A percentile compares a stretch with the other conserved stretches of the same genome.
Evolutionary conservation across 2,888 invertebrate species (phyloP).

Genomic region (Entomobrya proxima): DNA sequence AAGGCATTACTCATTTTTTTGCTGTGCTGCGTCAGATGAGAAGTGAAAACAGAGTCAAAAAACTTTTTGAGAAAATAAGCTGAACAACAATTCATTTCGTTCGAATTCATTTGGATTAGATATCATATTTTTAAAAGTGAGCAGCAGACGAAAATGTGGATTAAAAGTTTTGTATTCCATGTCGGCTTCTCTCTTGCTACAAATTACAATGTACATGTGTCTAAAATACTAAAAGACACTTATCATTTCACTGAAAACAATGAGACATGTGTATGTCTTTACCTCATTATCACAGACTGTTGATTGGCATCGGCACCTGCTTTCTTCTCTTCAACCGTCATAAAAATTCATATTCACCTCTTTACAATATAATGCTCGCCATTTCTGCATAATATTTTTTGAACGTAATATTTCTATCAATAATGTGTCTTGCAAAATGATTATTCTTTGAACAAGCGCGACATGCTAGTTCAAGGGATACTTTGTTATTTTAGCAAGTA

Average conservation of each 20-base stretch:
- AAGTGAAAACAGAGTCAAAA: not conserved
- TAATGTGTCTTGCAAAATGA: too few relatives aligned
- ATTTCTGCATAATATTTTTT: conserved; percentile 17
- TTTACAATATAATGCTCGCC: not conserved
- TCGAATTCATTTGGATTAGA: not conserved
- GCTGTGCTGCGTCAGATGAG: not conserved
- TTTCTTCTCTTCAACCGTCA: conserved; percentile 7
- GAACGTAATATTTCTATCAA: too few relatives aligned
- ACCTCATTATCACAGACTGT: conserved; percentile 27
- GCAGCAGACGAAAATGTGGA: conserved; percentile 23
- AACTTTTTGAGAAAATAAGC: not conserved
- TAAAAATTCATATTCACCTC: not conserved
- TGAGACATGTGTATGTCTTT: conserved; percentile 31
- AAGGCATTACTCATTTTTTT: conserved; percentile 46
- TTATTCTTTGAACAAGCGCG: too few relatives aligned
- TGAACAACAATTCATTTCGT: not conserved
- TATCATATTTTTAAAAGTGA: not conserved
- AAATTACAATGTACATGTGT: conserved; percentile 26
- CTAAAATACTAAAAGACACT: conserved; percentile 9
- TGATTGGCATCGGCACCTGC: conserved; percentile 48
- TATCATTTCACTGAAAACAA: conserved; percentile 34
- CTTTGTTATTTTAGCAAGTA: too few relatives aligned
- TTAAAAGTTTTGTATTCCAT: conserved; percentile 34
- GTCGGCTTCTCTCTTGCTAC: conserved; percentile 36
- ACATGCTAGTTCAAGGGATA: too few relatives aligned